Evolutionary conservation across 1,140 invertebrate species (phyloP).

Genomic region (Pantala flavescens): DNA sequence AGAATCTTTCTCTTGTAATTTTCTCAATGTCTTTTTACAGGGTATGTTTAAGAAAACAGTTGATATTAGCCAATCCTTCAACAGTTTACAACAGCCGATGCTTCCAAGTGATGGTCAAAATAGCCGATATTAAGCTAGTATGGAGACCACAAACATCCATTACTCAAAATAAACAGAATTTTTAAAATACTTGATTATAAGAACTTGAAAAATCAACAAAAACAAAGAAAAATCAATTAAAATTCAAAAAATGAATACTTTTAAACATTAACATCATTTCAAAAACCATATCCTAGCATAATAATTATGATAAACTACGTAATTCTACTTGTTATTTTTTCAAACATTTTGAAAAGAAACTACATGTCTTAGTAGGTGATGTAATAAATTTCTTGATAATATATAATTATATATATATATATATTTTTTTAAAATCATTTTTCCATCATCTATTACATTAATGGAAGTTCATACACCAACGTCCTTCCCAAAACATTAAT

Average conservation of each 20-base stretch:
- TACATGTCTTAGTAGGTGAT: background rate
- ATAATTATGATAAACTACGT: no score
- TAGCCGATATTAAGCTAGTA: background rate
- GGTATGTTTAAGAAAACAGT: background rate
- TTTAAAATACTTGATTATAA: background rate
- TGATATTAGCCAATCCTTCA: background rate
- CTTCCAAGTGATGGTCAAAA: background rate
- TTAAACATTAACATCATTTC: background rate
- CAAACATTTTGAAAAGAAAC: background rate
- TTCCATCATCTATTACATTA: background rate
- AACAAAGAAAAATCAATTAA: background rate
- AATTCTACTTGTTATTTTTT: no score
- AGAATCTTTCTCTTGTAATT: background rate
- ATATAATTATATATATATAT: constrained; percentile 7
- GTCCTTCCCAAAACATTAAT: background rate
- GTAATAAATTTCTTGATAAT: constrained; percentile 1
- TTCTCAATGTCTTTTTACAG: background rate
- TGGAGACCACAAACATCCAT: background rate
- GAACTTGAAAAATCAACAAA: background rate
- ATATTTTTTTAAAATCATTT: background rate
- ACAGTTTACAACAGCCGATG: background rate
- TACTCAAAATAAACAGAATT: background rate
- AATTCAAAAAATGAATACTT: background rate
- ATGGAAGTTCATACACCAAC: constrained; percentile 9
- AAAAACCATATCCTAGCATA: background rate